These are phyloP conservation scores for Lydus trimaculatus DNA, from an alignment of 2,888 invertebrate genomes.

Conservation along the genomic window DNA sequence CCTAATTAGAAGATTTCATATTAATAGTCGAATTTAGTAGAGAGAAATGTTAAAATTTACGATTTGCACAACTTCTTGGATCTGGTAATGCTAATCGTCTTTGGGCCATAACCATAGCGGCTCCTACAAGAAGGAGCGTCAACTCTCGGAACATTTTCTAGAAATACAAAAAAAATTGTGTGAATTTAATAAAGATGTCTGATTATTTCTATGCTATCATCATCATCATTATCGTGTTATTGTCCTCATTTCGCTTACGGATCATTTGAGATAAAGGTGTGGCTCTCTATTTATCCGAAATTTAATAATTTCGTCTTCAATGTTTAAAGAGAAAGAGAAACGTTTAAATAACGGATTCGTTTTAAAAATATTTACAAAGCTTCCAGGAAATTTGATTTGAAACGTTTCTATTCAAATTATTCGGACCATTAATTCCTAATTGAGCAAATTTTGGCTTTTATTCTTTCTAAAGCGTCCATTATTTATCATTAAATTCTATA, in stretches of 20 bases:
- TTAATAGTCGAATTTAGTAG: background rate
- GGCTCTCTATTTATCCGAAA: background rate
- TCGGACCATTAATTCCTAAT: background rate
- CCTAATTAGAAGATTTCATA: slow-evolving; percentile 63
- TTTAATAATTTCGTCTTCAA: background rate
- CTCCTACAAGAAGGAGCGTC: slow-evolving; percentile 72
- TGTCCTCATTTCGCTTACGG: background rate
- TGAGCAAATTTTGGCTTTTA: background rate
- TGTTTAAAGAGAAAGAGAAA: slow-evolving; percentile 2
- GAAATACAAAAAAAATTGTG: too few species aligned
- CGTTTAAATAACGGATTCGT: background rate
- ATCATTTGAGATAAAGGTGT: background rate
- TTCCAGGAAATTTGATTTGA: too few species aligned
- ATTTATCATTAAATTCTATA: too few species aligned
- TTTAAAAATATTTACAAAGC: background rate
- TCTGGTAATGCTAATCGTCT: slow-evolving; percentile 86
- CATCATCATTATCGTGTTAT: too few species aligned
- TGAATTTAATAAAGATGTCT: too few species aligned
- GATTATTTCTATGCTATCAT: too few species aligned
- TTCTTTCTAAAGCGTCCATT: too few species aligned
- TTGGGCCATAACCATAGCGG: slow-evolving; percentile 75
- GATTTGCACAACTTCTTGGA: slow-evolving; percentile 87
- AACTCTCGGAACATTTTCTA: slow-evolving; percentile 58
- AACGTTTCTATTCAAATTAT: background rate
- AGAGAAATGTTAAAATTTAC: slow-evolving; percentile 74